Evolutionary conservation across 2,113 vertebrate species (phyloP), one percentile per base, ranked within the genome.

Genomic region (Phaethon lepturus): DNA sequence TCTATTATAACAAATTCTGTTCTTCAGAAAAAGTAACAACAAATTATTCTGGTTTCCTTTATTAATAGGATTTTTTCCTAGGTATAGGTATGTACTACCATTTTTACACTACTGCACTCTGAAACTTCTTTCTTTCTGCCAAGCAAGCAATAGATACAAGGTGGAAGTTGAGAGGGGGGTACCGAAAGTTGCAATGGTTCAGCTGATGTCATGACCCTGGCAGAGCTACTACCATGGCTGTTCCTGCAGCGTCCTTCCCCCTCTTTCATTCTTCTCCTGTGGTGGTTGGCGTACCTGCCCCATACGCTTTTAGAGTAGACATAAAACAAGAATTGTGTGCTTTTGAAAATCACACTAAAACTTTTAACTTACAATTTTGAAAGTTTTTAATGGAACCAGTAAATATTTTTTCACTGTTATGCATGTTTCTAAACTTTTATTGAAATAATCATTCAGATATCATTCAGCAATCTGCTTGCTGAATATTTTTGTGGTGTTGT

Each of bases 221-320:
- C 13, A 47, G 63, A 40, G 38, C 71, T 18, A 2, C 2, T 23
- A 8, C 40, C 9, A 2, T 5, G 25, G 28, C 24, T 79, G 31
- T 19, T 72, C 24, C 74, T 59, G 33, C 64, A 19, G 25, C 11
- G 31, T 59, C 38, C 11, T 78, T 19, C 63, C 10, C 26, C 26
- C 6, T 31, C 4, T 38, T 63, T 59, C 14, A 3, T 56, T 82
- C 78, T 79, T 23, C 17, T 59, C 19, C 44, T 64, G 7, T 49
- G 40, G 19, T 75, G 22, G 18, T 20, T 45, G 50, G 25, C 15
- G 20, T 73, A 9, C 33, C 38, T 62, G 84, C 18, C 23, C n/a
- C 7, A 2, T 13, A 11, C 0, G 0, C 38, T 77, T 52, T 29
- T 63, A 55, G 19, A 67, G 38, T 19, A 40, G 28, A 9, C 1